Evolutionary conservation across 2,888 invertebrate species (phyloP), one percentile per base, ranked within the genome.

Genomic region (Parapristionchus giblindavisi): DNA sequence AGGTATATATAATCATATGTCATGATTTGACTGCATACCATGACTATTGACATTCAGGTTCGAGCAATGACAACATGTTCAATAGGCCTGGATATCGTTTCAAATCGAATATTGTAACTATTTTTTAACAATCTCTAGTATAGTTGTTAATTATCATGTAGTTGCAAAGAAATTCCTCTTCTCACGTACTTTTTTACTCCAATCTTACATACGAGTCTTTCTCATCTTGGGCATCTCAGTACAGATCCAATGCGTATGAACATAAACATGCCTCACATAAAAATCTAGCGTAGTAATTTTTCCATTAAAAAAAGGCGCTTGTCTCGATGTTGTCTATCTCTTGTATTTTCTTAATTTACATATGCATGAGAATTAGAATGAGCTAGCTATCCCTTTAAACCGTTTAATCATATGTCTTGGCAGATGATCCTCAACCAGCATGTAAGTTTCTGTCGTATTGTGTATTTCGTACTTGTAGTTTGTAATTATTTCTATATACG

Each of bases 41-140:
- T 8, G 43, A 43, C 43, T 14, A 14, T 43, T 43, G 8, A 14
- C 17, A 56, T 56, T 21, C 43, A 73, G 73, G 61, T 61, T 24
- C 48, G 24, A 73, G 61, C 51, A 73, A 73, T 24, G 73, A 60
- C 17, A 61, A 73, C 61, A 61, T 73, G 61, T 48, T 73, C 51
- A 60, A 61, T 34, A 43, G 61, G 36, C 73, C 73, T 3, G 73
- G 73, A 34, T 73, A 73, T 51, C 73, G 73, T 14, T 73, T 73
- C 61, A 73, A 73, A 36, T 48, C 73, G 14, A 60, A 60, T 36
- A 21, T 34, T 4, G 73, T 73, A 11, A 61, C 60, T 60, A 8
- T 51, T 21, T 36, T 34, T 63, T 17, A 32, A 11, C 17, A 29
- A 29, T 29, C 24, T 29, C 17, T 17, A 11, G 17, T 29, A 32